A percentile compares a stretch with the other conserved stretches of the same genome.
phyloP scores from a whole-genome alignment of 1,140 invertebrate species.

The Procambarus clarkii region DNA sequence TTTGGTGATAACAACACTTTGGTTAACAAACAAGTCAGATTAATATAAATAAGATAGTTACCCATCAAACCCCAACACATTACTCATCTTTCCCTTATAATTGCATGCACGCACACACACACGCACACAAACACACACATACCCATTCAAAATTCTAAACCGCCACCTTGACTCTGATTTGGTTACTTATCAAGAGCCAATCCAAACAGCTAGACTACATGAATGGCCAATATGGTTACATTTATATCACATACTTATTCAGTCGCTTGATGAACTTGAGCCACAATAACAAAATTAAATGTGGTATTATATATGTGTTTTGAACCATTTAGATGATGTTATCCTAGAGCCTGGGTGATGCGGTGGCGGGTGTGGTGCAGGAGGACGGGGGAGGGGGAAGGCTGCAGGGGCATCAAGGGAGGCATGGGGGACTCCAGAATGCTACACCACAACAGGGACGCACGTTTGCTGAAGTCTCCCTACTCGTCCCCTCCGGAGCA shows the following conservation, averaged over 20 bases:
- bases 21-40: conserved; percentile 46
- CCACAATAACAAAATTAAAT: conserved; percentile 29
- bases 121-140: conserved; percentile 7
- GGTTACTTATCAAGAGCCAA: neutral
- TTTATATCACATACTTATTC: conserved; percentile 47
- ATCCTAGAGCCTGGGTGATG: neutral
- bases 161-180: conserved; percentile 11
- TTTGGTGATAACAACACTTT: conserved; percentile 57
- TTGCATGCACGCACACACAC: conserved; percentile 18
- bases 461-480: conserved; percentile 37
- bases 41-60: conserved; percentile 28
- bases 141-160: conserved; percentile 34
- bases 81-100: conserved; percentile 23
- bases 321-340: conserved; percentile 1
- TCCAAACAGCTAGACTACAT: neutral
- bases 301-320: neutral
- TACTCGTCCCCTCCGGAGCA: conserved; percentile 61
- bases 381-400: conserved; percentile 29
- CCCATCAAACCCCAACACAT: conserved; percentile 18
- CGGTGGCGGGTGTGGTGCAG: conserved; percentile 38
- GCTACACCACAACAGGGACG: conserved; percentile 19
- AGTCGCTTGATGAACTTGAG: conserved; percentile 45
- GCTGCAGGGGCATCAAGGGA: conserved; percentile 29
- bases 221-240: conserved; percentile 12
- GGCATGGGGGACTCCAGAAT: conserved; percentile 33